Evolutionary conservation across 2,113 vertebrate genomes (phyloP), one percentile per base, ranked within the genome.

Genomic region (Alectura lathami): DNA sequence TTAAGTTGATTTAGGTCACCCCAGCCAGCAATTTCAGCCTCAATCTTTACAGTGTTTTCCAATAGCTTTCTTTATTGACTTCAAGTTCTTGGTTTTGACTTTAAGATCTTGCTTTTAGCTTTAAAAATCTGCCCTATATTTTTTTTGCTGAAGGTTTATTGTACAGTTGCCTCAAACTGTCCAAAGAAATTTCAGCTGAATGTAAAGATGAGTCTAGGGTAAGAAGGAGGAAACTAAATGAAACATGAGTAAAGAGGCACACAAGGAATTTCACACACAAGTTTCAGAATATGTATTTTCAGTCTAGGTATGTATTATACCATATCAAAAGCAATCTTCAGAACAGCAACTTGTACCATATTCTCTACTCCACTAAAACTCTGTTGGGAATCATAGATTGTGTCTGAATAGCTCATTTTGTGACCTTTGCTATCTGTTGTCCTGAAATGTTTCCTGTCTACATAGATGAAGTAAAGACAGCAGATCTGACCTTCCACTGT

Each of bases 31-130:
- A 56, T 88, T 78, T 69, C 68, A 86, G 38, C 69, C 50, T 83
- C 68, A 88, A 60, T 68, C 34, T 48, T 86, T 78, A 56, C 68
- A 75, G 40, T 93, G 79, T 77, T 96, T 94, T 93, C 85, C 85
- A 93, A 74, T 88, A 91, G 17, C 40, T 63, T 89, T 23, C 20
- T 76, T 87, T 77, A 89, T 87, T 91, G 87, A 93, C 70, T 89
- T 94, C 23, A 66, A 53, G 38, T 50, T 91, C 67, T 70, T 74
- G 14, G 0, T 32, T 95, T 81, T 69, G 30, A 72, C 40, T 89
- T 84, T 6, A 84, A 36, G 53, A 78, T 82, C 24, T 69, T 51
- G 18, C 38, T 88, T 91, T 83, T 88, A 87, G 78, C 38, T 91
- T 95, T 92, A 91, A 72, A 60, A 72, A 60, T 23, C 43, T 73